Conservation (phyloP, 2,113 vertebrate genomes). For the Amphiprion ocellaris region DNA sequence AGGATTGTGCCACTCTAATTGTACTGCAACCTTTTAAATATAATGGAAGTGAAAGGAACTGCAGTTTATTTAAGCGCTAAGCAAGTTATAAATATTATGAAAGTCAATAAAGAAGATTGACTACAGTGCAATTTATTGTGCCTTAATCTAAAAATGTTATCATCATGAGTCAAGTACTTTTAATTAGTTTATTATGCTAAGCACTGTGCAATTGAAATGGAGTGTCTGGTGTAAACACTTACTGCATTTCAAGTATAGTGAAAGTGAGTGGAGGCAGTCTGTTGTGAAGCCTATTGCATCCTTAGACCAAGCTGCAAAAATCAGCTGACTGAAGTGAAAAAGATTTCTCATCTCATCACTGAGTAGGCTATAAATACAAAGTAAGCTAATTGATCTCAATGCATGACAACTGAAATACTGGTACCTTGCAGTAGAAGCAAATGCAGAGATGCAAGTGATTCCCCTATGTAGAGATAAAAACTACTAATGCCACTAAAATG, state of each 20-base stretch:
- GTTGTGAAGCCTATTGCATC: neutral
- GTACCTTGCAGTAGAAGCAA: neutral
- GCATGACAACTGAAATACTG: neutral
- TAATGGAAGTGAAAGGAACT: constrained; percentile 33
- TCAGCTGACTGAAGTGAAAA: neutral
- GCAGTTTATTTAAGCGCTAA: constrained; percentile 16
- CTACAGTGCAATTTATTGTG: constrained; percentile 9
- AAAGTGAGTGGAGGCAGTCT: constrained; percentile 4
- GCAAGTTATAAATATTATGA: constrained; percentile 31
- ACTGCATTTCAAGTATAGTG: constrained; percentile 42
- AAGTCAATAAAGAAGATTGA: constrained; percentile 49
- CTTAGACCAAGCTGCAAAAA: neutral
- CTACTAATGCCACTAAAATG: no score
- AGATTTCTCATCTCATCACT: neutral
- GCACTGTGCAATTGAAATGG: constrained; percentile 29
- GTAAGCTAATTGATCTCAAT: neutral
- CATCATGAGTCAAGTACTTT: constrained; percentile 48
- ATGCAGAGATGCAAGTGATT: no score
- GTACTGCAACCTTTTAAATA: constrained; percentile 15
- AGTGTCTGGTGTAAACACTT: constrained; percentile 38
- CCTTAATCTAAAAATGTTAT: constrained; percentile 38
- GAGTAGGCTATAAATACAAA: neutral
- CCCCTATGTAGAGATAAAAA: no score
- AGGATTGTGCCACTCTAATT: neutral
- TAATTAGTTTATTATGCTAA: constrained; percentile 50